Percentiles rank a stretch among this genome's conserved stretches.
Evolutionary conservation across 2,888 invertebrate genomes (phyloP).

Genomic region (Agrochola lychnidis): DNA sequence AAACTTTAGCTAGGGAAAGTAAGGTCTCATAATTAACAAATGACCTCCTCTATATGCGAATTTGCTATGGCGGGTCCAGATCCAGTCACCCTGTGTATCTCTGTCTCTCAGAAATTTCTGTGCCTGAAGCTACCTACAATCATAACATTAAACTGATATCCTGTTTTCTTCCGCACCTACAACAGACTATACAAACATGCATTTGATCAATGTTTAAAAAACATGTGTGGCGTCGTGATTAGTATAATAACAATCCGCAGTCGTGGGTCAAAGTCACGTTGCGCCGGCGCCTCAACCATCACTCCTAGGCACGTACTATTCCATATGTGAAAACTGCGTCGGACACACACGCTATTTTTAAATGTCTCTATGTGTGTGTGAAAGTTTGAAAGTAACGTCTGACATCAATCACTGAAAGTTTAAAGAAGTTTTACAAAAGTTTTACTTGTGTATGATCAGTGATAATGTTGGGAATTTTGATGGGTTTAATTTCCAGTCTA

Average conservation of each 20-base stretch:
- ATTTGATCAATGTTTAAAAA: conserved; percentile 48
- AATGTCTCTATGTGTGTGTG: conserved; percentile 37
- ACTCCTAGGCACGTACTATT: conserved; percentile 66
- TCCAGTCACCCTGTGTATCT: too few species aligned
- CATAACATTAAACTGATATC: conserved; percentile 42
- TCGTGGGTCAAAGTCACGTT: conserved; percentile 78
- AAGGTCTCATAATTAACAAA: too few species aligned
- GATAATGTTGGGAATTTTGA: neutral
- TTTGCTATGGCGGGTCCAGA: too few species aligned
- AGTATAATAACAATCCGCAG: conserved; percentile 59
- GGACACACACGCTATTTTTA: conserved; percentile 52
- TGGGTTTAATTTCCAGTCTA: too few species aligned
- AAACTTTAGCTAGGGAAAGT: too few species aligned
- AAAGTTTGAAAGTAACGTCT: conserved; percentile 11
- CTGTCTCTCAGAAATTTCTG: conserved; percentile 13
- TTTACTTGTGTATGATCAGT: conserved; percentile 4
- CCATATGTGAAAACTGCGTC: conserved; percentile 64
- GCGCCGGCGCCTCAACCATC: conserved; percentile 57
- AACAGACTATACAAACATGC: conserved; percentile 28
- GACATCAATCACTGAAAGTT: neutral
- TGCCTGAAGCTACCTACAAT: conserved; percentile 25
- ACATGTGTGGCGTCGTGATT: conserved; percentile 62
- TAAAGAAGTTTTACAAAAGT: conserved; percentile 4
- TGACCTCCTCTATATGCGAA: too few species aligned
- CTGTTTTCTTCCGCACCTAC: conserved; percentile 34